These are phyloP conservation scores for Pycnonotus jocosus DNA, from an alignment of 2,113 vertebrate genomes.

Conservation along the genomic window DNA sequence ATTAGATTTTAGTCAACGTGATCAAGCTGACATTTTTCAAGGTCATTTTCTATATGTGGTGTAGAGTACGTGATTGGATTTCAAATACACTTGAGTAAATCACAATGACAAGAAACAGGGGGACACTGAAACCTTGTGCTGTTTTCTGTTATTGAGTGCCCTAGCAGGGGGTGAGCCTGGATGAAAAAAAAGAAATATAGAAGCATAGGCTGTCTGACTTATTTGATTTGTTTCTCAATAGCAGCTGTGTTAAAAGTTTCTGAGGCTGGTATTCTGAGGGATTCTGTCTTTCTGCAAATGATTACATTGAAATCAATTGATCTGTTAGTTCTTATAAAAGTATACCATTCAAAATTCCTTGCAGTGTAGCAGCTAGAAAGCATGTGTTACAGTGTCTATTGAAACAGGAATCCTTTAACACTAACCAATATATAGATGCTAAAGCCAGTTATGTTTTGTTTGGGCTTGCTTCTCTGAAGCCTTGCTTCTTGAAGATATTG, in stretches of 20 bases:
- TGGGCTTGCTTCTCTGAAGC: slow-evolving; percentile 2
- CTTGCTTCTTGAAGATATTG: slow-evolving; percentile 2
- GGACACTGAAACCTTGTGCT: slow-evolving; percentile 60
- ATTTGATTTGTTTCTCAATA: slow-evolving; percentile 66
- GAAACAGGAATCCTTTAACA: neutral
- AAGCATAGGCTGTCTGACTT: slow-evolving; percentile 40
- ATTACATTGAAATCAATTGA: slow-evolving; percentile 56
- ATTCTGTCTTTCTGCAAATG: slow-evolving; percentile 38
- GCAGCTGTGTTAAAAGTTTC: slow-evolving; percentile 68
- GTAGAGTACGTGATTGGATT: slow-evolving; percentile 58
- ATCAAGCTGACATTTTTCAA: slow-evolving; percentile 68
- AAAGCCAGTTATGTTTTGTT: neutral
- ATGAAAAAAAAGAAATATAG: slow-evolving; percentile 48
- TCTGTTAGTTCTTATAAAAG: slow-evolving; percentile 42
- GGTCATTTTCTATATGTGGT: slow-evolving; percentile 69
- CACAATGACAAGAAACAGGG: slow-evolving; percentile 53
- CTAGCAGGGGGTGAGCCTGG: slow-evolving; percentile 60
- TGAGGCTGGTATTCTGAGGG: slow-evolving; percentile 13
- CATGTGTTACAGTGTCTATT: neutral
- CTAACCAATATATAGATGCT: neutral
- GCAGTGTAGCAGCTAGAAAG: neutral
- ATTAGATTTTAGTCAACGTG: slow-evolving; percentile 65
- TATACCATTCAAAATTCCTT: neutral
- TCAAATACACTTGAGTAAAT: slow-evolving; percentile 58
- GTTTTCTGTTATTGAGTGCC: slow-evolving; percentile 67